Conservation (phyloP, 1,140 invertebrate species). For the Drosophila nikananu region DNA sequence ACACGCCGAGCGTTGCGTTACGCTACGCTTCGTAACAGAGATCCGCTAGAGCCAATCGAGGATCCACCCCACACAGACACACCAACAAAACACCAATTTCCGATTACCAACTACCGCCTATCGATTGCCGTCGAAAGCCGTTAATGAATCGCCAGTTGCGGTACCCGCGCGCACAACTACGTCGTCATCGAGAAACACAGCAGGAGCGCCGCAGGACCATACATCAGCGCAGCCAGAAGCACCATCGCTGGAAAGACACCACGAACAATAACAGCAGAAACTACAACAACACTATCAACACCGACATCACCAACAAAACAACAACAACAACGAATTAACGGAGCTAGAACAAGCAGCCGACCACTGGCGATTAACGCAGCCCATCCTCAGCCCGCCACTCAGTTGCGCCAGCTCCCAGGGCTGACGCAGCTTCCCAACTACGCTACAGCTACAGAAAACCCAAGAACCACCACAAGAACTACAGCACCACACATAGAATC, state of each 20-base stretch:
- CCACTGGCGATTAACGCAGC: conserved; percentile 82
- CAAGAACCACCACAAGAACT: conserved; percentile 53
- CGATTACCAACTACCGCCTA: conserved; percentile 8
- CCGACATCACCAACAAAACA: conserved; percentile 19
- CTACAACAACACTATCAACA: conserved; percentile 15
- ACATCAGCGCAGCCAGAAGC: conserved; percentile 49
- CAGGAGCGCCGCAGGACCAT: conserved; percentile 36
- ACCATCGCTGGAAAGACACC: conserved; percentile 66
- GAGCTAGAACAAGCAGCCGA: conserved; percentile 73
- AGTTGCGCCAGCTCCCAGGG: conserved; percentile 62
- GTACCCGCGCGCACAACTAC: conserved; percentile 39
- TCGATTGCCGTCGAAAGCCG: conserved; percentile 17
- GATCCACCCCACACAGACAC: conserved; percentile 26
- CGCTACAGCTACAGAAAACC: conserved; percentile 44
- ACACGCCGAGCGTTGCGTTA: conserved; percentile 55
- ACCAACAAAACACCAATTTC: conserved; percentile 6
- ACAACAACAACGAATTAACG: conserved; percentile 72
- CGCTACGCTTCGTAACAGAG: conserved; percentile 57
- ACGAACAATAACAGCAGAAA: conserved; percentile 12
- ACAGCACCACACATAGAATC: conserved; percentile 62
- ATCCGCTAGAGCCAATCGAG: conserved; percentile 25
- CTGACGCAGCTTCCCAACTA: conserved; percentile 70
- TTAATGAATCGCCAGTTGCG: conserved; percentile 61
- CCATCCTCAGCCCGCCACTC: conserved; percentile 81
- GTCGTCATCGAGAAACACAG: conserved; percentile 32